A percentile compares a stretch with the other conserved stretches of the same genome.
phyloP scores from a whole-genome alignment of 1,140 invertebrate genomes.

The Magallana angulata region DNA sequence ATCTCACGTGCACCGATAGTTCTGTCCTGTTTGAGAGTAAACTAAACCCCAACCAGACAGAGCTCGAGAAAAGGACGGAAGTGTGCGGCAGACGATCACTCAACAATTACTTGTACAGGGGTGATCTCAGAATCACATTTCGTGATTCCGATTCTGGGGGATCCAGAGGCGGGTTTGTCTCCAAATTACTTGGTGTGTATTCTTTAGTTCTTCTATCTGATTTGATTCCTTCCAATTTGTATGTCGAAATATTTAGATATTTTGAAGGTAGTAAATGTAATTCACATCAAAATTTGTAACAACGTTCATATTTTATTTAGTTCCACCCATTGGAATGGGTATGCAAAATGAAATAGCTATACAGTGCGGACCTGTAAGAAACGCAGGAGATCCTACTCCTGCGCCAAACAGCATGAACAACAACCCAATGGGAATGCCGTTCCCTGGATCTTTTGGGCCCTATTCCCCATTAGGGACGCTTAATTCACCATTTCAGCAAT shows the following conservation, averaged over 20 bases:
- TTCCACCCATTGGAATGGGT: constrained; percentile 1
- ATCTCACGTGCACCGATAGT: neutral
- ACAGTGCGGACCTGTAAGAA: constrained; percentile 27
- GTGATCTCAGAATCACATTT: constrained; percentile 41
- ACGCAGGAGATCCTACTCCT: neutral
- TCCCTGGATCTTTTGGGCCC: neutral
- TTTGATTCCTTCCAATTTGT: no score
- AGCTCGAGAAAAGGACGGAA: constrained; percentile 30
- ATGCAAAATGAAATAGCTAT: neutral
- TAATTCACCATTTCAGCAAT: neutral
- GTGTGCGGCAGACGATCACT: constrained; percentile 29
- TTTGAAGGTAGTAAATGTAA: neutral
- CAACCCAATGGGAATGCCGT: neutral
- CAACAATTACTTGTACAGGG: constrained; percentile 23
- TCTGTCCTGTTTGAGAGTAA: constrained; percentile 44
- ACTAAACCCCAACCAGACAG: constrained; percentile 31
- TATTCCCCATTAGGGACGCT: neutral
- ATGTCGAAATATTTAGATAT: no score
- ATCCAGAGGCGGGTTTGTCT: constrained; percentile 17
- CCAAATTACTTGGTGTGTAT: constrained; percentile 38
- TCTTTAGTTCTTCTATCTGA: neutral
- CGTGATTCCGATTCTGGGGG: neutral
- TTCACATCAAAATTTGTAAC: no score
- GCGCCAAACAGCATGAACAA: neutral
- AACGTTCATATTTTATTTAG: neutral